Conservation (phyloP, 2,797 vertebrate genomes). For the Pyrocephalus nanus region DNA sequence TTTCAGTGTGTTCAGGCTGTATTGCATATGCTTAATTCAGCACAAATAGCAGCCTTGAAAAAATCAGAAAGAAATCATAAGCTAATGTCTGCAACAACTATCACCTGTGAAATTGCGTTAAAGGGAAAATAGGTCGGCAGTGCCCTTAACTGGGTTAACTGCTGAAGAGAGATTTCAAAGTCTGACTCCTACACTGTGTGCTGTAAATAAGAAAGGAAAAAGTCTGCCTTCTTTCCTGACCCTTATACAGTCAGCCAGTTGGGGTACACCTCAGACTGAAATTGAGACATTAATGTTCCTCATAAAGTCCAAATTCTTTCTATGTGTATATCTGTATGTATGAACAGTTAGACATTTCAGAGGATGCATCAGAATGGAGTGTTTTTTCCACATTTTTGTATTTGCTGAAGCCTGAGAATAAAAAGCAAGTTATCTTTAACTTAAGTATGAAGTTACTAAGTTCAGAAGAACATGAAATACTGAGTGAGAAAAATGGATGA, state of each 20-base stretch:
- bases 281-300: background rate
- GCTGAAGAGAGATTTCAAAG: background rate
- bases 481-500: background rate
- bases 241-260: background rate
- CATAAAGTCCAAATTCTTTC: background rate
- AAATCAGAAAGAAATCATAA: background rate
- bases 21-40: background rate
- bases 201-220: background rate
- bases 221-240: background rate
- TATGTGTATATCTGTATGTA: background rate
- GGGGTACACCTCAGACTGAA: background rate
- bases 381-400: background rate
- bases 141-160: background rate
- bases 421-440: background rate
- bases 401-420: background rate
- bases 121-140: background rate
- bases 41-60: background rate
- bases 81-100: background rate
- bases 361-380: background rate
- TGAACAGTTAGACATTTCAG: background rate
- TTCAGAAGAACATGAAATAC: background rate
- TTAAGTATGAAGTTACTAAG: background rate
- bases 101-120: background rate
- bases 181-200: background rate
- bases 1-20: constrained; percentile 11